Evolutionary conservation across 2,113 vertebrate species (phyloP).

Genomic region (Montifringilla adamsi): DNA sequence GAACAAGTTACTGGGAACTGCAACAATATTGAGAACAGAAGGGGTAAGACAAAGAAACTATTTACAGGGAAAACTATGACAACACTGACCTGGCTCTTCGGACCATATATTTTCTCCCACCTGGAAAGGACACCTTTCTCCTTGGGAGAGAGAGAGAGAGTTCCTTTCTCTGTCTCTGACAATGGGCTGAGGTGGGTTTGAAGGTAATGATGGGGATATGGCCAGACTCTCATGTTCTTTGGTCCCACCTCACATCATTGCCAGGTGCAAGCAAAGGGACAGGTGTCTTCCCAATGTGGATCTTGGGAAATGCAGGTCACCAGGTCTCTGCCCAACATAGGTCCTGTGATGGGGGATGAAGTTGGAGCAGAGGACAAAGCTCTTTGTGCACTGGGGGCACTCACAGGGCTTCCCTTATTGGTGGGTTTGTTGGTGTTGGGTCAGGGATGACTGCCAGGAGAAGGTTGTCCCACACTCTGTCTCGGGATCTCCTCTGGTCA

Average conservation of each 20-base stretch:
- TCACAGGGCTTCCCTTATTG: neutral
- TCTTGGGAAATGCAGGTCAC: no score
- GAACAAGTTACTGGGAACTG: neutral
- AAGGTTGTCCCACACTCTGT: neutral
- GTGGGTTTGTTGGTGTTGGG: neutral
- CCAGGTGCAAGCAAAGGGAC: neutral
- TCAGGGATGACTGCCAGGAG: neutral
- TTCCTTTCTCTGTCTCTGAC: neutral
- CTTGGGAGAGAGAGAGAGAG: no score
- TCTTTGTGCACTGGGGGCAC: no score
- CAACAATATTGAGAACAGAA: neutral
- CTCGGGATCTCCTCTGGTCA: no score
- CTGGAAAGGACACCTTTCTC: neutral
- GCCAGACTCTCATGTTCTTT: neutral
- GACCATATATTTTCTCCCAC: neutral
- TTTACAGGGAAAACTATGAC: neutral
- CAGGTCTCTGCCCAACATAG: no score
- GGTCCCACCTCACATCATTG: neutral
- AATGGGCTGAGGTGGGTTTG: fast-evolving
- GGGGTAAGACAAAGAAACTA: fast-evolving
- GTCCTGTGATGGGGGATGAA: neutral
- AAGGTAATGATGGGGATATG: neutral
- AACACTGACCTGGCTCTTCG: neutral
- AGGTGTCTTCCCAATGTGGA: neutral
- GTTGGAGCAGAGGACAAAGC: neutral